These are phyloP conservation scores for Drosophila burlai DNA, from an alignment of 1,140 invertebrate species.

Conservation along the genomic window DNA sequence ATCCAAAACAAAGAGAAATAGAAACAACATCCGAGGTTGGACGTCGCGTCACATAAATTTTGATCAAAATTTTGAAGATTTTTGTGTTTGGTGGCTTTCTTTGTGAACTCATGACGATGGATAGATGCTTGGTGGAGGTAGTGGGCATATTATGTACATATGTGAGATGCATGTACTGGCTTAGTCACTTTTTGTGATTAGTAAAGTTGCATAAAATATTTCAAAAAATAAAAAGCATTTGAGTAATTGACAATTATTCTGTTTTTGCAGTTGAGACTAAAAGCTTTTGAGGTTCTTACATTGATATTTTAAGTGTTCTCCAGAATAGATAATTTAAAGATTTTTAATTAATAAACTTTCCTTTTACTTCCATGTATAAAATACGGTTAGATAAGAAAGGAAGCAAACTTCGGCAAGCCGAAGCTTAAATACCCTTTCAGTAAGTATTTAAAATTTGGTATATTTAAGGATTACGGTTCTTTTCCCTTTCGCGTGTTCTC, in stretches of 20 bases:
- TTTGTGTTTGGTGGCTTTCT: conserved; percentile 21
- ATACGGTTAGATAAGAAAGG: too few relatives aligned
- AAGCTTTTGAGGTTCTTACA: background rate
- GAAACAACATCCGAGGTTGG: conserved; percentile 42
- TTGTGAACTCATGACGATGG: conserved; percentile 56
- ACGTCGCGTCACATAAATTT: conserved; percentile 53
- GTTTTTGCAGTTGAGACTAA: background rate
- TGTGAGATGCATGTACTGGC: conserved; percentile 27
- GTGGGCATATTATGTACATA: conserved; percentile 27
- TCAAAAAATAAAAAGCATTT: background rate
- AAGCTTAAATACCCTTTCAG: too few relatives aligned
- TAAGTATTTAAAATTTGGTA: too few relatives aligned
- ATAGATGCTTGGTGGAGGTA: conserved; percentile 22
- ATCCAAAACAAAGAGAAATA: conserved; percentile 60
- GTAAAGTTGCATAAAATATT: background rate
- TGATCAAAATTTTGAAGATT: conserved; percentile 46
- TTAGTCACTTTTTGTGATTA: background rate
- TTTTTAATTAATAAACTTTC: background rate
- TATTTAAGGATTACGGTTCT: too few relatives aligned
- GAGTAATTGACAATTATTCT: background rate
- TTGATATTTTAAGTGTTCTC: too few relatives aligned
- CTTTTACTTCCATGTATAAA: background rate
- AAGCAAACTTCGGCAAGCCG: too few relatives aligned
- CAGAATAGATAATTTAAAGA: background rate
- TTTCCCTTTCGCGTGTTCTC: too few relatives aligned